Conservation (phyloP, 2,797 vertebrate genomes). For the Cryptoprocta ferox region DNA sequence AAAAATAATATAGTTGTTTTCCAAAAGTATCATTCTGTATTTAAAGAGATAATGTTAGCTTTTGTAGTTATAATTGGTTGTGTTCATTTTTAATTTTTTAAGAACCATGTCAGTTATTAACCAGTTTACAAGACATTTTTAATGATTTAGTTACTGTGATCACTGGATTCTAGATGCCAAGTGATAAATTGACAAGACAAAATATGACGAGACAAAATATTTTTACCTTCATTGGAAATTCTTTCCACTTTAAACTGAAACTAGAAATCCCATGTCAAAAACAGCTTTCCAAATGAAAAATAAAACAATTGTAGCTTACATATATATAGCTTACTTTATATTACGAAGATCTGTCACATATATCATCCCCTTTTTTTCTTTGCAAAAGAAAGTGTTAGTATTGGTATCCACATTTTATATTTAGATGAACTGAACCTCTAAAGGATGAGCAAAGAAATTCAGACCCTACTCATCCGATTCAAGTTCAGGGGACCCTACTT, state of each 20-base stretch:
- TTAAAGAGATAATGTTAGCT: conserved; percentile 1
- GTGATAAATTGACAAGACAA: conserved; percentile 3
- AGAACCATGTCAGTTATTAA: neutral
- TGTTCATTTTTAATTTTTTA: conserved; percentile 22
- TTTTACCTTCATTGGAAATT: conserved; percentile 36
- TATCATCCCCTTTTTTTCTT: neutral
- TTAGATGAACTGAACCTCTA: conserved; percentile 9
- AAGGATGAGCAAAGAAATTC: neutral
- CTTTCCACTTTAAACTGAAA: conserved; percentile 37
- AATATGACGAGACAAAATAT: neutral
- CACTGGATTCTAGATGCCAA: neutral
- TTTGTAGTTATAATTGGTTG: neutral
- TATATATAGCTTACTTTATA: conserved; percentile 7
- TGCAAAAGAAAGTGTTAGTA: neutral
- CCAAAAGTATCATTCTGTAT: neutral
- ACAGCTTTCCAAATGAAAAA: conserved; percentile 35
- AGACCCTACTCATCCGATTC: neutral
- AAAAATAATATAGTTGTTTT: neutral
- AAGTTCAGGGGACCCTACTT: neutral
- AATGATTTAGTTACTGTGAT: neutral
- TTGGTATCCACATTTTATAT: neutral
- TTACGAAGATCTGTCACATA: neutral
- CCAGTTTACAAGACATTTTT: neutral
- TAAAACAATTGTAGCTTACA: neutral
- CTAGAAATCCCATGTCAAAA: conserved; percentile 26